These are phyloP conservation scores for Atherix ibis DNA, from an alignment of 2,888 invertebrate species.

Conservation along the genomic window DNA sequence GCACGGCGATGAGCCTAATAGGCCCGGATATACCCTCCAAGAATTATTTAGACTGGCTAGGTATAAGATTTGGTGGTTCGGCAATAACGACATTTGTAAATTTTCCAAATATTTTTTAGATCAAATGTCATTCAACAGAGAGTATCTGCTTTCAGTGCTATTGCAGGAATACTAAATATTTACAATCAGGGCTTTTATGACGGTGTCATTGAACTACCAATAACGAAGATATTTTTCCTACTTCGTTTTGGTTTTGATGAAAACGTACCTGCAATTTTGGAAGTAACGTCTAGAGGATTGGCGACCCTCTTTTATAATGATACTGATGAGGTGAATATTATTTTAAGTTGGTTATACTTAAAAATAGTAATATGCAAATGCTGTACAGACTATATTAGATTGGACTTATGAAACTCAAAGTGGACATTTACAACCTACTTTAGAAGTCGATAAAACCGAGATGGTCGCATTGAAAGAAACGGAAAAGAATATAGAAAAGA, in stretches of 20 bases:
- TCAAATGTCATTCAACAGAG: conserved; percentile 72
- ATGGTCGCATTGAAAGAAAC: too few species aligned
- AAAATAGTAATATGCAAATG: too few species aligned
- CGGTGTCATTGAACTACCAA: conserved; percentile 54
- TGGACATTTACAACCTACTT: conserved; percentile 45
- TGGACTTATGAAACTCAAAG: conserved; percentile 48
- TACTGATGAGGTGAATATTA: conserved; percentile 48
- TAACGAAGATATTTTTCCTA: conserved; percentile 62
- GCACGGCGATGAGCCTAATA: conserved; percentile 82
- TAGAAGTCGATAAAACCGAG: conserved; percentile 34
- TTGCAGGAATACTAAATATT: conserved; percentile 62
- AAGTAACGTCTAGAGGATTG: conserved; percentile 61
- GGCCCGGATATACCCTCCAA: conserved; percentile 80
- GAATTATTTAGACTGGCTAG: conserved; percentile 70
- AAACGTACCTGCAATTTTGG: conserved; percentile 51
- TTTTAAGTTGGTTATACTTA: too few species aligned
- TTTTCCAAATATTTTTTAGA: conserved; percentile 21
- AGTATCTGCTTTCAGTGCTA: conserved; percentile 57
- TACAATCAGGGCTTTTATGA: conserved; percentile 63
- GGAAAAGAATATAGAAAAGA: conserved; percentile 38
- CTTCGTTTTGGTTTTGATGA: conserved; percentile 78
- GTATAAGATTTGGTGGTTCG: conserved; percentile 14
- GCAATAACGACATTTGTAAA: not conserved
- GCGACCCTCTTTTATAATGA: conserved; percentile 58
- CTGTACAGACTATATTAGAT: conserved; percentile 48